phyloP scores from a whole-genome alignment of 2,113 vertebrate genomes.

The Macrotus californicus region DNA sequence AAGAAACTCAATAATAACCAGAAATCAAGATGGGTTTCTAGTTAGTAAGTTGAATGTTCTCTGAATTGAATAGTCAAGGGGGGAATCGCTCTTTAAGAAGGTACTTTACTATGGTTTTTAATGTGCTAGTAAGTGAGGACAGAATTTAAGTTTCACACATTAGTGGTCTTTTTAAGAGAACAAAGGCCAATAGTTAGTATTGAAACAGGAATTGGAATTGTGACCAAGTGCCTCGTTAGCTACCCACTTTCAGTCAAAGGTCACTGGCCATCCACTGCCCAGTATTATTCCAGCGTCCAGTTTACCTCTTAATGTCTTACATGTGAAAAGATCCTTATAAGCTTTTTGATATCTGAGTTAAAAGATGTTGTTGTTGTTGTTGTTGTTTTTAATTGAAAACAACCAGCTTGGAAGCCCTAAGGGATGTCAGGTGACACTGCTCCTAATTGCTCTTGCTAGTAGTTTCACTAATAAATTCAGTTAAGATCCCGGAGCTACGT shows the following conservation, averaged over 20 bases:
- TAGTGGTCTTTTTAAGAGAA: background rate
- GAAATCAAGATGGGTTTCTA: background rate
- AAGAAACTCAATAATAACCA: background rate
- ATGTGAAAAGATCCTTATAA: background rate
- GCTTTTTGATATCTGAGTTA: background rate
- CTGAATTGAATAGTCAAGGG: background rate
- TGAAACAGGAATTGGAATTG: background rate
- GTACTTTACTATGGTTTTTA: background rate
- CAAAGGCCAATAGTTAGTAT: background rate
- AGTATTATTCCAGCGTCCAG: background rate
- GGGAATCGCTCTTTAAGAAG: conserved; percentile 3
- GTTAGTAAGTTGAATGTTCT: conserved; percentile 23
- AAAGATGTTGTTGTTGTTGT: background rate
- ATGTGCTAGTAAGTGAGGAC: background rate
- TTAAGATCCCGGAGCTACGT: background rate
- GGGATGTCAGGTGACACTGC: background rate
- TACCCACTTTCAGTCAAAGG: background rate
- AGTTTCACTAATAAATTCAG: background rate
- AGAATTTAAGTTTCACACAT: background rate
- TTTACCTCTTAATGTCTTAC: background rate
- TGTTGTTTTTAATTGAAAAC: background rate
- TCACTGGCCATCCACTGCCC: background rate
- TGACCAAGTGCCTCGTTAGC: background rate
- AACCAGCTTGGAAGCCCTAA: background rate
- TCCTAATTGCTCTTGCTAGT: background rate